Evolutionary conservation across 2,113 vertebrate genomes (phyloP).

Genomic region (Rhizomys pruinosus): DNA sequence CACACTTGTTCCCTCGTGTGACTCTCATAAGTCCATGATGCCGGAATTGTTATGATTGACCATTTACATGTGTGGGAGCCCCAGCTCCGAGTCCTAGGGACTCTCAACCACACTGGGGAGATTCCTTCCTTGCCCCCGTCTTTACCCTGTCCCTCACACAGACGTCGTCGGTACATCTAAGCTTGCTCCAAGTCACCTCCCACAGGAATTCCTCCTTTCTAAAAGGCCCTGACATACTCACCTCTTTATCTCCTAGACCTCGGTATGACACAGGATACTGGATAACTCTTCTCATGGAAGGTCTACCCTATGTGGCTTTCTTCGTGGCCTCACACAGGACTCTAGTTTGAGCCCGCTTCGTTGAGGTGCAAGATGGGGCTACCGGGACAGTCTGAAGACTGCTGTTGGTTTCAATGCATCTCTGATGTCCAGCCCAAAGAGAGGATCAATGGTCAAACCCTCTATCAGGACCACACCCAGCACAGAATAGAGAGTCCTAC

Average conservation of each 20-base stretch:
- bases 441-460: not conserved
- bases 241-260: not conserved
- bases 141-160: not conserved
- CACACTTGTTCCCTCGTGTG: not conserved
- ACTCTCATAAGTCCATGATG: not conserved
- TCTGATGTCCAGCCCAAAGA: not conserved
- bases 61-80: not conserved
- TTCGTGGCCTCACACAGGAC: not conserved
- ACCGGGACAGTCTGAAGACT: not conserved
- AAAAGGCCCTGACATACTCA: not conserved
- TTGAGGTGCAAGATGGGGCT: not conserved
- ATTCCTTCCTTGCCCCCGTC: not conserved
- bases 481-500: not conserved
- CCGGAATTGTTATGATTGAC: not conserved
- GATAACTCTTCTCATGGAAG: not conserved
- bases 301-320: not conserved
- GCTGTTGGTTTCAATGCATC: not conserved
- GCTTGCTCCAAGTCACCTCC: accelerated
- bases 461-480: not conserved
- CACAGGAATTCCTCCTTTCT: not conserved
- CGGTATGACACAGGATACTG: no score
- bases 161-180: not conserved
- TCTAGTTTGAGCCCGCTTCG: not conserved
- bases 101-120: not conserved
- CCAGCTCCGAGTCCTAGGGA: not conserved